A percentile compares a stretch with the other conserved stretches of the same genome.
Conservation (phyloP, 2,113 vertebrate genomes). For the Siniperca knerii region DNA sequence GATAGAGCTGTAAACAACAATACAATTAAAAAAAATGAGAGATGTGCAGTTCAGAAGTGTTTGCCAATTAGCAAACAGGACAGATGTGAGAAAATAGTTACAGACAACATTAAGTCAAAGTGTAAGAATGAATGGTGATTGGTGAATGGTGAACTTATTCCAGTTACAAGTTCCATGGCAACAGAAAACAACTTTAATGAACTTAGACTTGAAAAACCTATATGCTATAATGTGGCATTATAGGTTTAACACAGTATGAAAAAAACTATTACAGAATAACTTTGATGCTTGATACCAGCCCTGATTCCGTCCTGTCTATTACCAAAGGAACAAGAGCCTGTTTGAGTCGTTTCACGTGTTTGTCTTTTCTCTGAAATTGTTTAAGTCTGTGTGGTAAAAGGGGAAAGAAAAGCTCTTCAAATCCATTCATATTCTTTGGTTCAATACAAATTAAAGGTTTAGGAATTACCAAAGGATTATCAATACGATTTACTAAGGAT, state of each 20-base stretch:
- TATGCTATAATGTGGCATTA: background rate
- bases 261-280: background rate
- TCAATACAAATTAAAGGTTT: slow-evolving; percentile 56
- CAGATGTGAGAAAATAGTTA: slow-evolving; percentile 23
- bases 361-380: slow-evolving; percentile 14
- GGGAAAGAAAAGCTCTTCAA: slow-evolving; percentile 51
- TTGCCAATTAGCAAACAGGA: slow-evolving; percentile 48
- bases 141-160: slow-evolving; percentile 15
- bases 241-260: background rate
- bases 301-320: background rate
- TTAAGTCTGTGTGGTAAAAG: slow-evolving; percentile 15
- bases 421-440: slow-evolving; percentile 32
- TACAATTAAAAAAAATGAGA: background rate
- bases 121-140: slow-evolving; percentile 23
- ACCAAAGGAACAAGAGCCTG: slow-evolving; percentile 8
- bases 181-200: background rate
- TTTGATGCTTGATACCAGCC: background rate
- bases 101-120: slow-evolving; percentile 35
- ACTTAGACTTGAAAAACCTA: slow-evolving; percentile 2
- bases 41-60: background rate
- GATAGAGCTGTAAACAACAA: slow-evolving; percentile 17
- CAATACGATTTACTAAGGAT: slow-evolving; percentile 21
- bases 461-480: slow-evolving; percentile 49
- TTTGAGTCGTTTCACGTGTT: background rate
- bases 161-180: background rate